Base-by-base conservation (phyloP, 2,113 vertebrate species). In the Scomber scombrus region DNA sequence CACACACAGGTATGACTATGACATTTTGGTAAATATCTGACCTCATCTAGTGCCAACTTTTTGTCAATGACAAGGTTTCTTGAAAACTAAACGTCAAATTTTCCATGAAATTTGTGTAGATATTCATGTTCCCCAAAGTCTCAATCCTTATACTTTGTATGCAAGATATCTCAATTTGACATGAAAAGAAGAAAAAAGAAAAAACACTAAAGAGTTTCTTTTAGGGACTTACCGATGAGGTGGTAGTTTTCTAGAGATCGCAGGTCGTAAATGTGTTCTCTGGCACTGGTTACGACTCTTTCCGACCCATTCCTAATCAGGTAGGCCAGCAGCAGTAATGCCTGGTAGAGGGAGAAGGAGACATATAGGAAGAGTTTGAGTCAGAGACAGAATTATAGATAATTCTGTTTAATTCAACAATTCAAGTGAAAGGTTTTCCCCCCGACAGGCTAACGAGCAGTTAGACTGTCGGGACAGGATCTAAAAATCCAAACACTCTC, bases 231-330 rank as follows among this genome's bases (percentile, higher is more conserved):
- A 92, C 93, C 93, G 1, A 91, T 88, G 19, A 98, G 97, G 94
- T 99, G 96, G 95, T 99, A 99, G 96, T 99, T 99, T 96, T 99
- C 98, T 94, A 99, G 90, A 91, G 98, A 99, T 94, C 98, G 96
- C 93, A 99, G 96, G 95, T 99, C 98, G 87, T 99, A 99, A 96
- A 99, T 99, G 95, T 99, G 98, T 95, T 99, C 98, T 96, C 98
- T 96, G 95, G 97, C 95, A 88, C 98, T 99, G 93, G 98, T 99
- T 93, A 99, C 98, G 82, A 99, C 97, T 93, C 98, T 96, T 93
- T 99, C 98, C 86, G 98, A 99, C 91, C 98, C 98, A 75, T 99
- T 99, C 94, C 98, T 96, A 95, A 99, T 99, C 95, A 99, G 96
- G 95, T 99, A 99, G 88, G 98, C 97, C 91, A 99, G 95, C 88